These are phyloP conservation scores for Tachycineta bicolor DNA, from an alignment of 2,113 vertebrate genomes.

Conservation along the genomic window DNA sequence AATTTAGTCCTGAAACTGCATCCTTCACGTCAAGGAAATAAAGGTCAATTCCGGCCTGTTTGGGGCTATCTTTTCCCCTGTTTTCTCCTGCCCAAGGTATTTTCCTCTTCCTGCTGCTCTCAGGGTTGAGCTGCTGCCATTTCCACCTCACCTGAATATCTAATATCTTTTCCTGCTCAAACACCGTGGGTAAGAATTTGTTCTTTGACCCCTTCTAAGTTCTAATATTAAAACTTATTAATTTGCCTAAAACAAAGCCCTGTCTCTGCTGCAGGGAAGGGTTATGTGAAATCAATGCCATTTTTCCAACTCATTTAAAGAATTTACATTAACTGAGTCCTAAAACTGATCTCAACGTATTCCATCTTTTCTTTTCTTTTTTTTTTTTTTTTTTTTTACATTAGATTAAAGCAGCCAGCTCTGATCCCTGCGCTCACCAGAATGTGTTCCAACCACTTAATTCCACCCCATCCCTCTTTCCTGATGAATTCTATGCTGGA, in stretches of 20 bases:
- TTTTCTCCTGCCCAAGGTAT: neutral
- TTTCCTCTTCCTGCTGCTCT: neutral
- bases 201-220: neutral
- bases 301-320: neutral
- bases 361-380: neutral
- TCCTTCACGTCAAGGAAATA: neutral
- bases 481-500: neutral
- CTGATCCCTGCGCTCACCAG: neutral
- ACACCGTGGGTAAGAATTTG: accelerated
- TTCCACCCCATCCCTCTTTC: neutral
- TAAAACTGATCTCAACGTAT: neutral
- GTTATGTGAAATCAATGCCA: neutral
- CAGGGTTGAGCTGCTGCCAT: neutral
- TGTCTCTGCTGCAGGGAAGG: neutral
- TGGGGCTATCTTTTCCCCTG: accelerated
- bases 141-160: neutral
- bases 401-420: neutral
- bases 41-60: neutral
- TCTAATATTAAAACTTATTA: neutral
- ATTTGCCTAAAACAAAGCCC: neutral
- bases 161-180: neutral
- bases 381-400: neutral
- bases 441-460: neutral
- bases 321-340: neutral
- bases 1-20: neutral